These are phyloP conservation scores for Trissolcus japonicus DNA, from an alignment of 2,888 invertebrate species.

Conservation along the genomic window DNA sequence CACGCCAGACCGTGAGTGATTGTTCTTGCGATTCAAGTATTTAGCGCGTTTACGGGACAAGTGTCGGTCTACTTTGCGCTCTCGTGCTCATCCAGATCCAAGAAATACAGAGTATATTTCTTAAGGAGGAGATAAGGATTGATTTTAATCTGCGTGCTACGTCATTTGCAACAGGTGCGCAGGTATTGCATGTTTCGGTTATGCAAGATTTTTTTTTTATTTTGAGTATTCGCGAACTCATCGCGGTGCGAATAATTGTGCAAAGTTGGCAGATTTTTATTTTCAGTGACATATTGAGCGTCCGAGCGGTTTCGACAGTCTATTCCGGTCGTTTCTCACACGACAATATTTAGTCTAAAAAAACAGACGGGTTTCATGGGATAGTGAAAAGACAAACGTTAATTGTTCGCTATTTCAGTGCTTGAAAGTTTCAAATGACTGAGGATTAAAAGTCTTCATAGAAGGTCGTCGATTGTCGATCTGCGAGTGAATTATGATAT, in stretches of 20 bases:
- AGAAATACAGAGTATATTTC: not conserved
- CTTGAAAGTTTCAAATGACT: too few species aligned
- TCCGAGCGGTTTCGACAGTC: too few species aligned
- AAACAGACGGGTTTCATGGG: too few species aligned
- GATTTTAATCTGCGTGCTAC: conserved; percentile 19
- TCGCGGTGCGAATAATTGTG: not conserved
- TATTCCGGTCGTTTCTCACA: too few species aligned
- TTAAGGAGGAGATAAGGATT: not conserved
- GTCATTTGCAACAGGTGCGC: conserved; percentile 47
- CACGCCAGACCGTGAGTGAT: conserved; percentile 14
- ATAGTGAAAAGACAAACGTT: too few species aligned
- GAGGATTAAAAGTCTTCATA: too few species aligned
- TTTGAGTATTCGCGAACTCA: not conserved
- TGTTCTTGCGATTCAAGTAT: conserved; percentile 23
- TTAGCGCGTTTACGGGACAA: conserved; percentile 48
- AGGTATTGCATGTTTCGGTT: conserved; percentile 21
- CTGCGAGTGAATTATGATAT: too few species aligned
- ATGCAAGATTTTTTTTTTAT: conserved; percentile 15
- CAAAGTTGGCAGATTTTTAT: too few species aligned
- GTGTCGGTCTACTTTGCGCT: conserved; percentile 45
- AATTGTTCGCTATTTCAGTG: too few species aligned
- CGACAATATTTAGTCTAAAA: too few species aligned
- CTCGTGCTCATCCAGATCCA: conserved; percentile 8
- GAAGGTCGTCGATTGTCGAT: too few species aligned
- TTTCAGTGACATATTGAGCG: too few species aligned